Evolutionary conservation across 2,888 invertebrate genomes (phyloP), one percentile per base, ranked within the genome.

Genomic region (Lydus trimaculatus): DNA sequence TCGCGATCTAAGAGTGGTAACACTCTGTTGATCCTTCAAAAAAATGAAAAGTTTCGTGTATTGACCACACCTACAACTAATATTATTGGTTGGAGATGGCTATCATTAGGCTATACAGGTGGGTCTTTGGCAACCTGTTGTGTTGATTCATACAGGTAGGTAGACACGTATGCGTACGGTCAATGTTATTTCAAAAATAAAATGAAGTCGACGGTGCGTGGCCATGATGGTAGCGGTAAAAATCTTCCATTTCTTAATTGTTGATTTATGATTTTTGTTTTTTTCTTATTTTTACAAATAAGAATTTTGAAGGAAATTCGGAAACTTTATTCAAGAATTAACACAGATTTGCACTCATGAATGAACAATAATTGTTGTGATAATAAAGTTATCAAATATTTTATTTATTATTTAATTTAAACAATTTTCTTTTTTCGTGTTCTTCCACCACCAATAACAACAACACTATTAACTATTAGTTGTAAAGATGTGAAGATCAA

Each of bases 1-100:
- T 80, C 83, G 79, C 71, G 76, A 78, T 78, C 78, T 77, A 78
- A 76, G 83, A n/a, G n/a, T n/a, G n/a, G 81, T 81, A 80, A 81
- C 81, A 78, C 76, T n/a, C n/a, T 79, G 81, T 79, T 77, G 77
- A 78, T 64, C 66, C 43, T 58, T 63, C 65, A 64, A 82, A 81
- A 81, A 80, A 77, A 76, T 79, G 74, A 76, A 74, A 75, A 78
- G 71, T 65, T 64, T n/a, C n/a, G n/a, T 64, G 28, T 73, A 68
- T 72, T 74, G 77, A 81, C 78, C 83, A 82, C 78, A 74, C 80
- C 76, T 69, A 69, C 72, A 65, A 63, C n/a, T 13, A 48, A 17
- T 20, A 56, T 72, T 63, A 83, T 83, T 83, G 83, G 83, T 72
- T 72, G 58, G 58, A 20, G 33, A 28, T 64, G n/a, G 48, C 70